These are phyloP conservation scores for Aurelia coerulea DNA, from an alignment of 30 jellyfish, hydroid and myxozoan species.

Conservation along the genomic window DNA sequence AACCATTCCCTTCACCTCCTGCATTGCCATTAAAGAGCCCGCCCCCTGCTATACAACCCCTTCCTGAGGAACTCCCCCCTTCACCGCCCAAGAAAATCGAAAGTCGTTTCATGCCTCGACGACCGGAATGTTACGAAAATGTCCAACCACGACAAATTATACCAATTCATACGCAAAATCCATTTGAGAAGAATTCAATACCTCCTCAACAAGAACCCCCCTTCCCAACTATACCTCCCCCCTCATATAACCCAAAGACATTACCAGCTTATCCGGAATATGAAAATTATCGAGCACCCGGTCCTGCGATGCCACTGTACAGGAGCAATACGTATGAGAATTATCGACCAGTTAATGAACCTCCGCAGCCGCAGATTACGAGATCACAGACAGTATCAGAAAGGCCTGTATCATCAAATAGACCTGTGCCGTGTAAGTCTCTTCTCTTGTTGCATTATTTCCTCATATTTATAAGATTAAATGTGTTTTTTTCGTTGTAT, in stretches of 20 bases:
- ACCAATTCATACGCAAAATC: slow-evolving; percentile 73
- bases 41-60: slow-evolving; percentile 27
- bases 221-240: slow-evolving; percentile 19
- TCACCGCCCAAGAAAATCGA: slow-evolving; percentile 76
- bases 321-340: slow-evolving; percentile 45
- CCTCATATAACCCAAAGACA: background rate
- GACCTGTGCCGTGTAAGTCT: slow-evolving; percentile 66
- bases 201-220: background rate
- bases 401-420: slow-evolving; percentile 26
- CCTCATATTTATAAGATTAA: too few species aligned
- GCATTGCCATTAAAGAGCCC: slow-evolving; percentile 25
- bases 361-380: slow-evolving; percentile 8
- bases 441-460: background rate
- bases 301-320: slow-evolving; percentile 1
- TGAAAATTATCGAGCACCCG: slow-evolving; percentile 39
- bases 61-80: slow-evolving; percentile 35
- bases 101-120: slow-evolving; percentile 55
- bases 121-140: slow-evolving; percentile 75
- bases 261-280: slow-evolving; percentile 7
- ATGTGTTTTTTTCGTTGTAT: too few species aligned
- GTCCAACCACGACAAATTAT: slow-evolving; percentile 66
- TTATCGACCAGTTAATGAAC: slow-evolving; percentile 10
- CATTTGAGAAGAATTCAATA: slow-evolving; percentile 15
- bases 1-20: slow-evolving; percentile 54
- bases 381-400: slow-evolving; percentile 56